A percentile compares a stretch with the other conserved stretches of the same genome.
Evolutionary conservation across 2,797 vertebrate genomes (phyloP).

Genomic region (Sus cebifrons): DNA sequence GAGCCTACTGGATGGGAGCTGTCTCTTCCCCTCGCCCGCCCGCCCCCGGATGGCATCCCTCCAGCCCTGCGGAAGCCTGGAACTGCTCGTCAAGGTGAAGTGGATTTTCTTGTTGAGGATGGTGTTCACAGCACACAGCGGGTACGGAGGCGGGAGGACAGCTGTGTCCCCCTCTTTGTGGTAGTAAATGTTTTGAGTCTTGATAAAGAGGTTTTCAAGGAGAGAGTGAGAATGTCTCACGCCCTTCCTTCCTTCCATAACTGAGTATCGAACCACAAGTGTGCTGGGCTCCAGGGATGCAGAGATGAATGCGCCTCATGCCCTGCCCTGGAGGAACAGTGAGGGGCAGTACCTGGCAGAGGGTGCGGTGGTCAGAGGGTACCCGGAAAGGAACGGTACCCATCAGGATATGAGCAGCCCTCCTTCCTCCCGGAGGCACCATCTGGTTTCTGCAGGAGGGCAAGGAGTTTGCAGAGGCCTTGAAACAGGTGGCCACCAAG

Average conservation of each 20-base stretch:
- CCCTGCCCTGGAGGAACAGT: not conserved
- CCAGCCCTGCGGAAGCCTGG: not conserved
- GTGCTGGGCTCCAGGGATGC: not conserved
- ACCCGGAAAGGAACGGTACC: not conserved
- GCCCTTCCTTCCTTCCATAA: not conserved
- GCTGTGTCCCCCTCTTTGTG: not conserved
- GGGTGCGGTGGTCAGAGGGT: not conserved
- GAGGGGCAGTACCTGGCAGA: not conserved
- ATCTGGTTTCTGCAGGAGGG: not conserved
- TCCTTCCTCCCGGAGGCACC: not conserved
- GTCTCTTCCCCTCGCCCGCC: not conserved
- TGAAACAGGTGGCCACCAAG: constrained; percentile 8
- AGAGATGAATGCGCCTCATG: not conserved
- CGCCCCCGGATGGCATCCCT: not conserved
- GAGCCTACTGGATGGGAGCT: not conserved
- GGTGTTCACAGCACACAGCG: not conserved
- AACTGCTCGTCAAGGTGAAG: constrained; percentile 33
- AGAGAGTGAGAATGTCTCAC: not conserved
- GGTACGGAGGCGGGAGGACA: not conserved
- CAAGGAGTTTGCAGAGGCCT: constrained; percentile 26
- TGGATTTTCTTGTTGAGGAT: constrained; percentile 42
- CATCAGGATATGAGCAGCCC: not conserved
- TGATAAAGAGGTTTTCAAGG: not conserved
- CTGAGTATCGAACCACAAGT: not conserved
- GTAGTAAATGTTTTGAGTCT: not conserved